Base-by-base conservation (phyloP, 2,113 vertebrate genomes). In the Prunella fulvescens region DNA sequence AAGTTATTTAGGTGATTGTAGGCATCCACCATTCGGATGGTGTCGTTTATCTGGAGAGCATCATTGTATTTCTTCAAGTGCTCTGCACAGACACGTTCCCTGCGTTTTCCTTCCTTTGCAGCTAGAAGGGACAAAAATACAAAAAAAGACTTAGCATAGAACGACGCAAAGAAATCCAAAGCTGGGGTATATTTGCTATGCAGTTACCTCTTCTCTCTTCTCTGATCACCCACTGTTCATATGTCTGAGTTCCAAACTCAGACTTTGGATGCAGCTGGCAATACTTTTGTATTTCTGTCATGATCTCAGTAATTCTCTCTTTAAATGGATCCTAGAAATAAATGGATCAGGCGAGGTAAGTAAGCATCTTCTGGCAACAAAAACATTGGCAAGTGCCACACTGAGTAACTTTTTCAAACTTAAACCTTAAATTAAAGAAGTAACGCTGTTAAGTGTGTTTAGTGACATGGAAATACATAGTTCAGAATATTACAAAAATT, bases 41-140 rank as follows among this genome's bases (percentile, higher is more conserved):
- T 99, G 96, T 99, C 98, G 96, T 98, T 98, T 83, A 99, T 99
- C 91, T 98, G 97, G 67, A 99, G 97, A 77, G 99, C 99, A 90
- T 99, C 99, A 12, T 98, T 99, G 96, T 99, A 99, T 90, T 98
- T 98, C 54, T 98, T 98, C 82, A 99, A 95, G 91, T 99, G 99
- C 17, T 99, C 98, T 19, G 99, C 98, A 77, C 99, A 99, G 51
- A 99, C 98, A 8, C 98, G 98, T 37, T 99, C 98, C 69, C 96
- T 98, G 48, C 98, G 98, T 73, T 99, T 98, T 77, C 97, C 98
- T 84, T 98, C 98, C 96, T 97, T 99, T 65, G 99, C 98, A 96
- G 99, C 99, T 99, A 62, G 16, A 89, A 88, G 89, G 86, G 22
- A 90, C 11, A 73, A 87, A 51, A 77, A 40, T 45, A 53, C 4